Conservation (phyloP, 2,888 invertebrate species). For the Meiosimyza platycephala region DNA sequence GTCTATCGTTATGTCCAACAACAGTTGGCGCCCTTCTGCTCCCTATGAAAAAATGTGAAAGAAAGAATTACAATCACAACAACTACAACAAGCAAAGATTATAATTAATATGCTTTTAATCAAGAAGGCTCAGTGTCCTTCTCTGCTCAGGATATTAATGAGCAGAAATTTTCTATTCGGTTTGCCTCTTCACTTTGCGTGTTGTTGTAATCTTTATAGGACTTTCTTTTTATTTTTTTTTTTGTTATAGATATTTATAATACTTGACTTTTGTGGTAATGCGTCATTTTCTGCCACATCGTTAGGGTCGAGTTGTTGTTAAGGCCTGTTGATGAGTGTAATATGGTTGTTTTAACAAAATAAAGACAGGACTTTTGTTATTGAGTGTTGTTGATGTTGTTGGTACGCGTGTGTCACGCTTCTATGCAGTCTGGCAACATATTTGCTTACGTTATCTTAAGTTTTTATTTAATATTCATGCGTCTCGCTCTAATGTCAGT, state of each 20-base stretch:
- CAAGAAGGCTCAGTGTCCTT: slow-evolving; percentile 41
- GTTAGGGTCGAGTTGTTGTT: slow-evolving; percentile 11
- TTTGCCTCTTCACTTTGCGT: neutral
- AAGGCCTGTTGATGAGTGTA: slow-evolving; percentile 23
- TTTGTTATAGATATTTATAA: neutral
- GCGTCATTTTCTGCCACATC: slow-evolving; percentile 14
- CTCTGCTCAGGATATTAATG: slow-evolving; percentile 27
- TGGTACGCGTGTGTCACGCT: slow-evolving; percentile 18
- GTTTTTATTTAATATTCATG: slow-evolving; percentile 54
- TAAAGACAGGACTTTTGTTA: neutral
- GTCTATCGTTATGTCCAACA: slow-evolving; percentile 16
- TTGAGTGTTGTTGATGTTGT: slow-evolving; percentile 4
- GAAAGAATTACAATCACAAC: slow-evolving; percentile 33
- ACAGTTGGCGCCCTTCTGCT: slow-evolving; percentile 37
- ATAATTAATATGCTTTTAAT: slow-evolving; percentile 63
- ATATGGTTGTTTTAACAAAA: slow-evolving; percentile 10
- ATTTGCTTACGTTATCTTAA: slow-evolving; percentile 8
- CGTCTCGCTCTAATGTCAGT: slow-evolving; percentile 60
- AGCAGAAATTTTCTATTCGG: neutral
- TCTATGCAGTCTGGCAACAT: neutral
- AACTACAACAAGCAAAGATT: slow-evolving; percentile 22
- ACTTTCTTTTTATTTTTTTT: neutral
- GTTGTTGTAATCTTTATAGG: neutral
- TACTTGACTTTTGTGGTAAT: slow-evolving; percentile 33
- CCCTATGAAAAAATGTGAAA: slow-evolving; percentile 29